Percentiles rank a stretch among this genome's conserved stretches.
Conservation (phyloP, 2,797 vertebrate genomes). For the Chaunax sp. region DNA sequence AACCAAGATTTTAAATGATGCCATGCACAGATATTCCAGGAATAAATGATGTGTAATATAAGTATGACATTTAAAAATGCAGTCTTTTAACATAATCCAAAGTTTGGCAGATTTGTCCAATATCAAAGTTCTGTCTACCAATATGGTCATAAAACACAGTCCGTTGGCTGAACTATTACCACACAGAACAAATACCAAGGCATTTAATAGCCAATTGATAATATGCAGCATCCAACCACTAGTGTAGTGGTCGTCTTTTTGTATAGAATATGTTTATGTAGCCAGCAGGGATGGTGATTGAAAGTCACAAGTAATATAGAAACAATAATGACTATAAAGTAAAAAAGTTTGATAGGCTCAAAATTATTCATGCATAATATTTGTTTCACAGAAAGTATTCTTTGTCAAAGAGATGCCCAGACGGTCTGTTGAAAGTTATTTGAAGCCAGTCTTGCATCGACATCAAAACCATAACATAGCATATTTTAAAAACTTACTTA, state of each 20-base stretch:
- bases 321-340: constrained; percentile 3
- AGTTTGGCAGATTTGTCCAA: constrained; percentile 21
- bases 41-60: neutral
- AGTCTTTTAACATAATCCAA: constrained; percentile 30
- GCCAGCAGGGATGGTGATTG: neutral
- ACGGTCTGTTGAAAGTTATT: constrained; percentile 43
- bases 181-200: no score
- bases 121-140: constrained; percentile 27
- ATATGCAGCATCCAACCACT: neutral
- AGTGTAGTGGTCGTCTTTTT: constrained; percentile 20
- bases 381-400: constrained; percentile 31
- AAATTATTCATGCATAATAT: constrained; percentile 8
- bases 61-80: neutral
- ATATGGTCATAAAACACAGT: constrained; percentile 31
- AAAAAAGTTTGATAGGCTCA: constrained; percentile 4
- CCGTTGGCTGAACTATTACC: constrained; percentile 31
- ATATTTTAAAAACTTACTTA: constrained; percentile 51
- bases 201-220: no score
- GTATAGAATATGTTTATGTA: constrained; percentile 14
- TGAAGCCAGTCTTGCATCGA: constrained; percentile 35
- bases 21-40: neutral
- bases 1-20: no score
- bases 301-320: constrained; percentile 2
- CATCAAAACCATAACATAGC: constrained; percentile 55
- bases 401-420: constrained; percentile 31